Evolutionary conservation across 2,113 vertebrate genomes (phyloP).

Genomic region (Solenodon paradoxus): DNA sequence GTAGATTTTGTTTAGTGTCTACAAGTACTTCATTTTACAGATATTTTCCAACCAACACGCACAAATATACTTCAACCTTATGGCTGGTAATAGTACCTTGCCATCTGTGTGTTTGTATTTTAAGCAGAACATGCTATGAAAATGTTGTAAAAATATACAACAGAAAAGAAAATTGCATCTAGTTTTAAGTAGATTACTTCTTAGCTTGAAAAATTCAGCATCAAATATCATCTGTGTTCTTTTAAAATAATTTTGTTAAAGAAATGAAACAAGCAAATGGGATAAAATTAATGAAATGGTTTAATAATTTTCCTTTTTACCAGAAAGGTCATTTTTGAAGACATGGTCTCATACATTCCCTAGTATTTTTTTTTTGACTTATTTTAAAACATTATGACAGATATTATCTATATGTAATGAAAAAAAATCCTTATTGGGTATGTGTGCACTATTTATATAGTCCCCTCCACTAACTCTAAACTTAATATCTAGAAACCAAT

Average conservation of each 20-base stretch:
- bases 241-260: conserved; percentile 21
- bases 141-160: conserved; percentile 69
- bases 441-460: not conserved
- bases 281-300: not conserved
- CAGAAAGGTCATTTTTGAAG: not conserved
- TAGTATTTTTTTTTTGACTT: not conserved
- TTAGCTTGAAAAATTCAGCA: not conserved
- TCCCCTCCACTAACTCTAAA: not conserved
- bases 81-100: conserved; percentile 58
- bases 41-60: conserved; percentile 68
- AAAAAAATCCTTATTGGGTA: not conserved
- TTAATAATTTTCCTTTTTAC: not conserved
- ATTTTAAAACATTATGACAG: not conserved
- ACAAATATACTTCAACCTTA: conserved; percentile 72
- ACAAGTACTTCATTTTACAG: conserved; percentile 70
- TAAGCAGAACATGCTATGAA: conserved; percentile 64
- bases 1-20: conserved; percentile 67
- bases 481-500: not conserved
- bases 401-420: not conserved
- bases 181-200: conserved; percentile 54
- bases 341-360: not conserved
- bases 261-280: not conserved
- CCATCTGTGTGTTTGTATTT: conserved; percentile 76
- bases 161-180: conserved; percentile 61
- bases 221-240: conserved; percentile 48